Base-by-base conservation (phyloP, 2,888 invertebrate genomes). In the Drosophila neutralis region DNA sequence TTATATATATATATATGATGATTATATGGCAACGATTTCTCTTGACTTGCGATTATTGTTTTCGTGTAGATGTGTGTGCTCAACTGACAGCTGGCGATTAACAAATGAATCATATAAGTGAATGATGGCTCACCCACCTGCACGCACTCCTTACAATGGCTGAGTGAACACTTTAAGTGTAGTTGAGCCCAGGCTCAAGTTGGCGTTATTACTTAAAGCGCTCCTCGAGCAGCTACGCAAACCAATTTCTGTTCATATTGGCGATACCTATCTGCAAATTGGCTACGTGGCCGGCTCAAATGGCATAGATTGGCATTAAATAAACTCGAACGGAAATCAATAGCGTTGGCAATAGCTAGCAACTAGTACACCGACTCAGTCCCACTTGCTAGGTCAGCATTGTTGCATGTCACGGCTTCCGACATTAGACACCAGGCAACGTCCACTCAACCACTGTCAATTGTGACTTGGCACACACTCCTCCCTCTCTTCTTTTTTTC, bases 21-120 rank as follows among this genome's bases (percentile, higher is more conserved):
- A 27, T 45, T 24, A 45, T 27, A 59, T 62, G 67, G 67, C 76
- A 85, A 69, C 79, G 78, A 83, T 86, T 88, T 78, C 82, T 82
- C 81, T 79, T 79, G 79, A 88, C 74, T 86, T 82, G 84, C 84
- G 82, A 84, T 87, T 86, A 86, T 87, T 88, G 89, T 86, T 84
- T 84, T 76, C 78, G 75, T 73, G 75, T 73, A 65, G 64, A 52
- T 63, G 72, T 62, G 63, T 72, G 66, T 53, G 69, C 68, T 57
- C 53, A 59, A 53, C 81, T 76, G 85, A 83, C 85, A 85, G 87
- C 83, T 70, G 83, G 81, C 87, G 85, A 85, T 85, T 85, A 87
- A 74, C 85, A 83, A 86, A 87, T 85, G 85, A 85, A 85, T 85
- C 83, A 81, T 78, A 66, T 68, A 74, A 76, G 81, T 87, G 87